These are phyloP conservation scores for Recurvirostra avosetta DNA, from an alignment of 2,113 vertebrate genomes.

Conservation along the genomic window DNA sequence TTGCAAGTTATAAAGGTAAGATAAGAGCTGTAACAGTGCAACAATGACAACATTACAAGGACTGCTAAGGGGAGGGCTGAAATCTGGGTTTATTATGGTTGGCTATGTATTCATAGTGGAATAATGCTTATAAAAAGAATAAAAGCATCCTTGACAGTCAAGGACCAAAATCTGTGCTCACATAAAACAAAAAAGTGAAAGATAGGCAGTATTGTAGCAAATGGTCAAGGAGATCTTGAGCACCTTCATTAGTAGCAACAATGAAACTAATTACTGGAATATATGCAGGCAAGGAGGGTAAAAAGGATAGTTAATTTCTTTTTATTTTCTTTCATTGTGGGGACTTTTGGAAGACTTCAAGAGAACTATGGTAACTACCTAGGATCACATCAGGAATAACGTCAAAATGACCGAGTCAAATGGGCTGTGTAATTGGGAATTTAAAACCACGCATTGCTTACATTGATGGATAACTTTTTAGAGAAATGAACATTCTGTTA, in stretches of 20 bases:
- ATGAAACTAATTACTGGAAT: background rate
- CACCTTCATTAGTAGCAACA: background rate
- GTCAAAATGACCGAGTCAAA: background rate
- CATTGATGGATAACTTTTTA: background rate
- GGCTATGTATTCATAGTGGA: background rate
- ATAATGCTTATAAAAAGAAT: background rate
- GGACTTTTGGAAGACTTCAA: background rate
- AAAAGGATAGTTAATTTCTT: background rate
- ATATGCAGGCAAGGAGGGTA: background rate
- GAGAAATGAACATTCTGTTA: background rate
- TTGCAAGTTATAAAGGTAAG: background rate
- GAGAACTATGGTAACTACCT: background rate
- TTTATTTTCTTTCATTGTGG: background rate
- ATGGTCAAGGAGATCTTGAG: background rate
- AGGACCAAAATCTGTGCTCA: background rate
- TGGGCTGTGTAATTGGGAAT: background rate
- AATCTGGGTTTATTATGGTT: background rate
- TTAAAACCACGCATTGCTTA: background rate
- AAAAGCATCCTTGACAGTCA: background rate
- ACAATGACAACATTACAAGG: background rate
- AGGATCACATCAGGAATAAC: background rate
- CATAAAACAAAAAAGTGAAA: background rate
- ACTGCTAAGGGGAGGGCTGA: background rate
- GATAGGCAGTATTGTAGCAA: background rate
- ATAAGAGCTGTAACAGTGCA: background rate